Base-by-base conservation (phyloP, 2,888 invertebrate genomes). In the Kuschelorhynchus macadamiae region DNA sequence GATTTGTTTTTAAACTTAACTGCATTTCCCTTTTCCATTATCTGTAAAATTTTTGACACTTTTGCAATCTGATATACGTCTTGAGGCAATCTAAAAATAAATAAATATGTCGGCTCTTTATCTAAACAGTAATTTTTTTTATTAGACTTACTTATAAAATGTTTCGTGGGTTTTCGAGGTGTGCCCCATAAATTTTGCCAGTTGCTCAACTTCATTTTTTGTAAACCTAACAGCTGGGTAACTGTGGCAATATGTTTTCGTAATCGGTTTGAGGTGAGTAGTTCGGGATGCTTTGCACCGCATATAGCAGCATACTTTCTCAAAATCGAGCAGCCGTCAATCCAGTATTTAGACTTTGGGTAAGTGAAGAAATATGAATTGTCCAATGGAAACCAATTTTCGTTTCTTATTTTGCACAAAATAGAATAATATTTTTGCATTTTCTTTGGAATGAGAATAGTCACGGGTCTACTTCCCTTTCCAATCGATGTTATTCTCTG, bases 331-430 rank as follows among this genome's bases (percentile, higher is more conserved):
- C 74, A 72, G 7, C 74, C 74, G 61, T 75, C 67, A 20, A 75
- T 68, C 75, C 75, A 76, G 60, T 68, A 71, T 7, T 21, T 18
- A 33, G 18, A 36, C 47, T 66, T 73, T 30, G 47, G 56, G 49
- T 72, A 70, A 12, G 74, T 73, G 47, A 76, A 76, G 17, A 74
- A 49, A 57, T 67, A 75, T 20, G 67, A 67, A 63, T 75, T 74
- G 47, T 71, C 71, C 30, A 61, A 33, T 39, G 75, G 74, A 33
- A 36, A 52, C 52, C 52, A 52, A 20, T 3, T 11, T 52, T 36
- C 18, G 0, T 52, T 18, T 52, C 72, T 70, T 25, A 46, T 14
- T 18, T 18, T 44, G 44, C 64, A 49, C 12, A 64, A 30, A 14
- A 53, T 1, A 46, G 39, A 16, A 41, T 64, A 53, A 62, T 60